phyloP scores from a whole-genome alignment of 2,113 vertebrate species.

The Odontesthes bonariensis region DNA sequence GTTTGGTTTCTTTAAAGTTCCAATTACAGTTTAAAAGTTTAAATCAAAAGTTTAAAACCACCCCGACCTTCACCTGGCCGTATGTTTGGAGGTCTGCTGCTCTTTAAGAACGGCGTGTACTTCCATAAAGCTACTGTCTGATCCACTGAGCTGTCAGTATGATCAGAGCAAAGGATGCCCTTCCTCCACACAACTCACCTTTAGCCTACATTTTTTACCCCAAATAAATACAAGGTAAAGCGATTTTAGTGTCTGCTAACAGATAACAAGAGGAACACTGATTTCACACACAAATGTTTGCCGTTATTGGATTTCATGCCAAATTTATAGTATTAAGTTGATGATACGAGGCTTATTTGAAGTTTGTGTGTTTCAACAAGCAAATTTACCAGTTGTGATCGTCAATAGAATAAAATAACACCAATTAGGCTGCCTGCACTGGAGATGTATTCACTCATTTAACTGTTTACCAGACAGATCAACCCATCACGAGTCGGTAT shows the following conservation, averaged over 20 bases:
- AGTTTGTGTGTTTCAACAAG: neutral
- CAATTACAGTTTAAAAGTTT: neutral
- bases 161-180: conserved; percentile 14
- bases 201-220: conserved; percentile 10
- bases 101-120: conserved; percentile 30
- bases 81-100: neutral
- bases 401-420: no score
- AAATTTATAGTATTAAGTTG: no score
- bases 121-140: conserved; percentile 28
- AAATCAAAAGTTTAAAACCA: neutral
- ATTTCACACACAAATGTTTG: neutral
- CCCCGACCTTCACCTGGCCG: neutral
- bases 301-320: neutral
- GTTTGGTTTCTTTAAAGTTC: neutral
- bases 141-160: conserved; percentile 52
- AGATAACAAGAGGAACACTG: neutral
- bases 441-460: neutral
- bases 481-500: no score
- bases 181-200: neutral
- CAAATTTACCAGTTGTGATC: neutral
- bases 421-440: neutral
- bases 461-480: no score
- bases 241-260: neutral
- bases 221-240: neutral
- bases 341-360: neutral